A percentile compares a stretch with the other conserved stretches of the same genome.
Evolutionary conservation across 1,140 invertebrate genomes (phyloP).

Genomic region (Microplitis mediator): DNA sequence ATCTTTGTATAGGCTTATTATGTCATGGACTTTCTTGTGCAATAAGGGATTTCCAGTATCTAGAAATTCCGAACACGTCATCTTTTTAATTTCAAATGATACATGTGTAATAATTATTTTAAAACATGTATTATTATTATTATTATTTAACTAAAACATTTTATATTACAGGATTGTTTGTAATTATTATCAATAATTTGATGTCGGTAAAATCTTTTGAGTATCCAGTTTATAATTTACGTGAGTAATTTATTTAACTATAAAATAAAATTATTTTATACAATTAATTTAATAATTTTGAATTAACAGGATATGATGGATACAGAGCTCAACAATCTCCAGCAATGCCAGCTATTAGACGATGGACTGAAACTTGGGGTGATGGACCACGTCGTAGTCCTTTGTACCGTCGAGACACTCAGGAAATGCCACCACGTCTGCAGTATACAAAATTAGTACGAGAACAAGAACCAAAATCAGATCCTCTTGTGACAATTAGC

Average conservation of each 20-base stretch:
- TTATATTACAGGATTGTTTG: background rate
- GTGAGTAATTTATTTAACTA: constrained; percentile 4
- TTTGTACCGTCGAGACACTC: constrained; percentile 44
- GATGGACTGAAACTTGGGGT: constrained; percentile 49
- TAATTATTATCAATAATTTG: background rate
- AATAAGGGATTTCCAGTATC: constrained; percentile 13
- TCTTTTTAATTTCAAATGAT: background rate
- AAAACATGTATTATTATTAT: background rate
- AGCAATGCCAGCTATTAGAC: constrained; percentile 34
- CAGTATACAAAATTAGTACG: constrained; percentile 43
- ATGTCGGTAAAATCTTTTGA: background rate
- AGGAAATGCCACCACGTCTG: constrained; percentile 42
- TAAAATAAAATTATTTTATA: background rate
- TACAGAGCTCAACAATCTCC: constrained; percentile 21
- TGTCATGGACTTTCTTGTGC: constrained; percentile 9
- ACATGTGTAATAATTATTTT: background rate
- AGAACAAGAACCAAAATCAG: constrained; percentile 38
- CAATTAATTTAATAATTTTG: no score
- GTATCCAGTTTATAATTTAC: background rate
- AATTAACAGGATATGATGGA: constrained; percentile 23
- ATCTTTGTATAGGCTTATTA: background rate
- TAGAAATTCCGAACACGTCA: background rate
- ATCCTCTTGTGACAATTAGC: constrained; percentile 60
- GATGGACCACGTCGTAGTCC: constrained; percentile 38
- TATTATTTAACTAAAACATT: background rate